Evolutionary conservation across 2,113 vertebrate genomes (phyloP), one percentile per base, ranked within the genome.

Genomic region (Notiomystis cincta): DNA sequence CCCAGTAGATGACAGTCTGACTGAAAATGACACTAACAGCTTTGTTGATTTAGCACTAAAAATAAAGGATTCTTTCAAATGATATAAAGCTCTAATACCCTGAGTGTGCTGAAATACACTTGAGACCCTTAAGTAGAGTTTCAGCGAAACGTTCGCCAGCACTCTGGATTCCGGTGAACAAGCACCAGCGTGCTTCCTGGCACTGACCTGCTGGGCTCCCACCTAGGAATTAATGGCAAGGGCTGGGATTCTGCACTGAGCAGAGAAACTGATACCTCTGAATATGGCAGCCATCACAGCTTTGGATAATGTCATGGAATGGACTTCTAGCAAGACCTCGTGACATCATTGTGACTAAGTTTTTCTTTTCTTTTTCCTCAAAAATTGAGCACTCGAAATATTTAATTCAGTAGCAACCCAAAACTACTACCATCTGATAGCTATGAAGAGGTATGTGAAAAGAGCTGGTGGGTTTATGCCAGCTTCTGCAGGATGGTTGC

Each of bases 31-130:
- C 98, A 98, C 97, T 98, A 98, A 98, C 98, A 98, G 98, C 98
- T 98, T 98, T 98, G 98, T 98, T 98, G 98, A 98, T 98, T 98
- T 98, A 98, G 98, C 97, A 97, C 98, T 98, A 98, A 98, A 98
- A 98, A 98, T 98, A 98, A 98, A 98, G 97, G 97, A 98, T 97
- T 97, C 97, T 98, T 98, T 98, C 97, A 98, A 98, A 98, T 48
- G 94, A 97, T 97, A 98, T 97, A 98, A 98, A 97, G 96, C 97
- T 97, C 97, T 98, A 98, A 98, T 97, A 98, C 93, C 95, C 97
- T 97, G 96, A 98, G 97, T 96, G 95, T 97, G 97, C 97, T 97
- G 97, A 96, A 97, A 98, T 60, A 93, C 91, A 95, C 95, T 97
- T 89, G 96, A 98, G 97, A 95, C 96, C 95, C 95, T 84, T 95